Evolutionary conservation across 2,888 invertebrate genomes (phyloP).

Genomic region (Yponomeuta cagnagella): DNA sequence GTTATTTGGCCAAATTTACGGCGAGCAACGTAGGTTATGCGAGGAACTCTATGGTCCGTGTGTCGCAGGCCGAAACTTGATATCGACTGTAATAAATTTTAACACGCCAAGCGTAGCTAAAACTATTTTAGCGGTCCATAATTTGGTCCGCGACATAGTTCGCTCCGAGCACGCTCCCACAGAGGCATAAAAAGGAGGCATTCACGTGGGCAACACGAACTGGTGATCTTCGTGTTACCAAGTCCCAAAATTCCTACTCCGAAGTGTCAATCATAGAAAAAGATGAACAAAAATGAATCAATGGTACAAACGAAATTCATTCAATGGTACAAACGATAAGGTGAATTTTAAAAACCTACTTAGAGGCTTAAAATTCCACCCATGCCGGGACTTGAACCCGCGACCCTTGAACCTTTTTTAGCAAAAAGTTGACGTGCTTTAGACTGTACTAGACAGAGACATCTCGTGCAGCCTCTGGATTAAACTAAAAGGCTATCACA

Average conservation of each 20-base stretch:
- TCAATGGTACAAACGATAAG: too few relatives aligned
- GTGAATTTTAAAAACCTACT: too few relatives aligned
- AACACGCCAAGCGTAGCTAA: constrained; percentile 28
- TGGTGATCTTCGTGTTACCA: not conserved
- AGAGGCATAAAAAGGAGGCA: not conserved
- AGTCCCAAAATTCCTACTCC: not conserved
- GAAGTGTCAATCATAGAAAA: not conserved
- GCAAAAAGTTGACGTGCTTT: too few relatives aligned
- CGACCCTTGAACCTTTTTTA: constrained; percentile 16
- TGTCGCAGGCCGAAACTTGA: constrained; percentile 28
- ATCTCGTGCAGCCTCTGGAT: constrained; percentile 44
- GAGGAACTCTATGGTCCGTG: constrained; percentile 31
- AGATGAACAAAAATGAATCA: not conserved
- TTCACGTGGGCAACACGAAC: not conserved
- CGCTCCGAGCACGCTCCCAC: not conserved
- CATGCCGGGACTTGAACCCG: too few relatives aligned
- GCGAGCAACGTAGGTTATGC: constrained; percentile 29
- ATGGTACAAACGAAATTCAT: too few relatives aligned
- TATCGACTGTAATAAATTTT: constrained; percentile 26
- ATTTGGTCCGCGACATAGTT: constrained; percentile 23
- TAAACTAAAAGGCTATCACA: constrained; percentile 64
- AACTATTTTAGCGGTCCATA: constrained; percentile 29
- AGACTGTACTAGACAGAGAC: constrained; percentile 29
- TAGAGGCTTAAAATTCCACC: too few relatives aligned
- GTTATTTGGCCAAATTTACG: constrained; percentile 27